phyloP scores from a whole-genome alignment of 2,797 vertebrate genomes.

The Notoglanidium macrostoma region DNA sequence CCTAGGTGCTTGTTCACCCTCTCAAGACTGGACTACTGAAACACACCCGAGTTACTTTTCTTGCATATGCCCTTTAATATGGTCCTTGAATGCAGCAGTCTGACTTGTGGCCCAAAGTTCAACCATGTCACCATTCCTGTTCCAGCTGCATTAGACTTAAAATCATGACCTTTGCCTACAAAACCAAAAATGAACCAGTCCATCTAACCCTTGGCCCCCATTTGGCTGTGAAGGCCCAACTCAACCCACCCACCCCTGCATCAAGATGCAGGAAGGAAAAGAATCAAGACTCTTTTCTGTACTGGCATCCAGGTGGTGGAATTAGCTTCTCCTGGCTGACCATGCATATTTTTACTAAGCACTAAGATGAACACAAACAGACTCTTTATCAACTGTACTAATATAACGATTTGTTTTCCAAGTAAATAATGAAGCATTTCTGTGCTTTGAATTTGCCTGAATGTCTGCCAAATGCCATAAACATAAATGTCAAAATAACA shows the following conservation, averaged over 20 bases:
- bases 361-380: neutral
- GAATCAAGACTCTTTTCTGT: neutral
- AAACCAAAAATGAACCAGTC: neutral
- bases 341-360: neutral
- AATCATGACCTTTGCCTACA: neutral
- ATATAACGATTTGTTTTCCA: neutral
- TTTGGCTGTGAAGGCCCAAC: neutral
- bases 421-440: neutral
- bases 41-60: neutral
- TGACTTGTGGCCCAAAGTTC: neutral
- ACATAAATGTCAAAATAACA: slow-evolving; percentile 5
- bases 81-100: neutral
- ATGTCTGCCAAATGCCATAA: neutral
- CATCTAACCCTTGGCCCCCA: neutral
- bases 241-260: neutral
- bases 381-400: neutral
- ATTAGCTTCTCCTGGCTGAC: neutral
- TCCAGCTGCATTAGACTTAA: neutral
- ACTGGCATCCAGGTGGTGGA: neutral
- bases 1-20: neutral
- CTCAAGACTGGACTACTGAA: neutral
- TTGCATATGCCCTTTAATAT: neutral
- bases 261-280: neutral
- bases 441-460: neutral
- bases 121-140: neutral